Base-by-base conservation (phyloP, 2,888 invertebrate species). In the Cantharis nigra region DNA sequence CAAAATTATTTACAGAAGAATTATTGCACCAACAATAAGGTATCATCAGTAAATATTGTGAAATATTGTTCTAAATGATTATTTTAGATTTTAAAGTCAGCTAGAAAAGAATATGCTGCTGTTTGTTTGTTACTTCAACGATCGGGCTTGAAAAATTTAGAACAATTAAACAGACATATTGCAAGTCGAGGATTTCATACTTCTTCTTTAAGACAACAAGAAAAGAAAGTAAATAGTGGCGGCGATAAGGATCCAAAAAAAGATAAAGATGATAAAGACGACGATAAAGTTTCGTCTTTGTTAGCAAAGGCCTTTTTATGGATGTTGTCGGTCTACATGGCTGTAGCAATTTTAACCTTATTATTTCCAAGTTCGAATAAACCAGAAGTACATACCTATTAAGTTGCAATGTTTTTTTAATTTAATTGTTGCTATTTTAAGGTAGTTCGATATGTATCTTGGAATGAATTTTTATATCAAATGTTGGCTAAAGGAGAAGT, bases 391-490 rank as follows among this genome's bases (percentile, higher is more conserved):
- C 84, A 81, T 69, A 49, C 64, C 11, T 72, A 33, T 11, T 62
- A 30, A 4, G 13, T 78, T 72, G n/a, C 28, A 65, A 65, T 13
- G 3, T 30, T 33, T 26, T 18, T 20, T 74, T 18, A 63, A 63
- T 16, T n/a, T 63, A 9, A 63, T 49, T 2, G 9, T 70, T n/a
- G 3, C 10, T 49, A 69, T 33, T 14, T 18, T 65, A 64, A 92
- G 92, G 86, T 92, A 26, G 90, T 93, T n/a, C 90, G 94, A 30
- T 96, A 95, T 87, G 94, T 97, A 2, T 96, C 97, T 0, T 99
- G 98, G 98, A 97, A 97, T 89, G 98, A 98, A 89, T 99, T 99
- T 90, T 93, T 97, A 0, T 94, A 98, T 88, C 95, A 97, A 79
- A 96, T 99, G 96, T 89, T 99, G 74, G 94, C 96, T 0, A 96